Evolutionary conservation across 2,113 vertebrate species (phyloP).

Genomic region (Tychaedon coryphoeus): DNA sequence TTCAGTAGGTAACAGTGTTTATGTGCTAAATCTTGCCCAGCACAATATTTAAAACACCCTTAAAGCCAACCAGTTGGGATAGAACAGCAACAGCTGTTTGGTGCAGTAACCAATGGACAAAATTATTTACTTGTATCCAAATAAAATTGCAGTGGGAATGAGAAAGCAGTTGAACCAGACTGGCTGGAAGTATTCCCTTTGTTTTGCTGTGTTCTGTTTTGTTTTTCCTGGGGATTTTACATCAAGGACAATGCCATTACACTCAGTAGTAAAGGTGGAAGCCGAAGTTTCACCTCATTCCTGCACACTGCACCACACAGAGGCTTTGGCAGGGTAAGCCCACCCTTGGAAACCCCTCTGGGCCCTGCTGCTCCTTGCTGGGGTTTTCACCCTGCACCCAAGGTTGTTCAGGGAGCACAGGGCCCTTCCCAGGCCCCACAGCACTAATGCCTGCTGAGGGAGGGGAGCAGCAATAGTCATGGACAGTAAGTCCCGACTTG

Average conservation of each 20-base stretch:
- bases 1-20: neutral
- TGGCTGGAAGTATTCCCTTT: neutral
- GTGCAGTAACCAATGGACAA: neutral
- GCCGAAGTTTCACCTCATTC: neutral
- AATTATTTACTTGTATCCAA: neutral
- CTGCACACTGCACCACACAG: neutral
- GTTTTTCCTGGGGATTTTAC: neutral
- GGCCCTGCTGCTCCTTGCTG: neutral
- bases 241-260: neutral
- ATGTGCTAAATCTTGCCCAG: neutral
- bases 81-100: neutral
- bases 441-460: neutral
- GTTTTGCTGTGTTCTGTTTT: neutral
- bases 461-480: slow-evolving; percentile 52
- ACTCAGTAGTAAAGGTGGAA: neutral
- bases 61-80: neutral
- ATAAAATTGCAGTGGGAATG: neutral
- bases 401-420: neutral
- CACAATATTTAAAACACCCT: neutral
- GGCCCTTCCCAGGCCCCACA: neutral
- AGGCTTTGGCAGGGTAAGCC: neutral
- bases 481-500: slow-evolving; percentile 61
- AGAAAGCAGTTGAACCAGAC: neutral
- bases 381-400: neutral
- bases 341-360: neutral